Base-by-base conservation (phyloP, 2,797 vertebrate species). In the Etheostoma perlongum region DNA sequence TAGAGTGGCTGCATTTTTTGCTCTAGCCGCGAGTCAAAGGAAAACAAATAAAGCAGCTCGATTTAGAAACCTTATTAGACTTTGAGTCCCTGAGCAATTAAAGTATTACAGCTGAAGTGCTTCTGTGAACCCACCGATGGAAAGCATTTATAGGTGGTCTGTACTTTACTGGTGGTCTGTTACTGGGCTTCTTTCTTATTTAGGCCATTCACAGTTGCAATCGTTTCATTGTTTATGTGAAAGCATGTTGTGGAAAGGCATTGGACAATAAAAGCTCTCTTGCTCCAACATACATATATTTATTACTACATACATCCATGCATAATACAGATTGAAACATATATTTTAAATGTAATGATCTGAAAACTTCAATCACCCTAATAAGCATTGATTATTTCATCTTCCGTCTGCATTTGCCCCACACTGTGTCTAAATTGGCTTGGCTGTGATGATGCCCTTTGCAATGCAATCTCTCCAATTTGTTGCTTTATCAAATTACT, bases 11-110 rank as follows among this genome's bases (percentile, higher is more conserved):
- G 93, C 94, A 93, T 95, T 94, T 94, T 94, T 94, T 92, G 92
- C 92, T 91, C 84, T 92, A 85, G 94, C 93, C 94, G 92, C 94
- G 92, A 95, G 93, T 94, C 92, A 94, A 94, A 95, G 91, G 92
- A 95, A 95, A 95, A 95, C 94, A 95, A 95, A 95, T 95, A 95
- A 96, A 95, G 93, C 91, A 90, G 90, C 94, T 95, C 92, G 93
- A 95, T 96, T 95, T 95, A 95, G 95, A 95, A 95, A 95, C 93
- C 94, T 94, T 95, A 96, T 96, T 95, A 95, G 94, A 94, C 92
- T 94, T 95, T 93, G 93, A 95, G 94, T 96, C 94, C 94, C 94
- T 92, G 85, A 94, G 94, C 94, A 95, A 95, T 95, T 95, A 95
- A 94, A 95, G 93, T 93, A 95, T 96, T 95, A 95, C 93, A 91